Base-by-base conservation (phyloP, 1,140 invertebrate genomes). In the Sinonovacula constricta region DNA sequence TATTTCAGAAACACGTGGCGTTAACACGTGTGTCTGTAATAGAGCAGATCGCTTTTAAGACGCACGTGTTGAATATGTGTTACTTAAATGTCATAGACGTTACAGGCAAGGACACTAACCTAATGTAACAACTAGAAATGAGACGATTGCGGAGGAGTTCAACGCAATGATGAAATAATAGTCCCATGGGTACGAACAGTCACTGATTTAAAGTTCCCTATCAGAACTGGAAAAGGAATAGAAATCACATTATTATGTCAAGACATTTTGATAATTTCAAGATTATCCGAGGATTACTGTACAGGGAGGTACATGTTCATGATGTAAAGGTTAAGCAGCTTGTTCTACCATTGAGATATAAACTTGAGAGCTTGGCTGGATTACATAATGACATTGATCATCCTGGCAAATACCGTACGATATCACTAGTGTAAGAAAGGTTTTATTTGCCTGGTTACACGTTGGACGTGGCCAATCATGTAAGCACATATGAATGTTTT, bases 381-480 rank as follows among this genome's bases (percentile, higher is more conserved):
- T 33, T 71, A 10, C 68, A 71, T 36, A 36, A 71, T 57, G 53
- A 71, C n/a, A n/a, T n/a, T n/a, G n/a, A 56, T 36, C 68, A 71
- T 39, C 68, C 68, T 39, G 54, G 34, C 14, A 15, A 66, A 22
- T 18, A 57, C 10, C 7, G 54, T 22, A 57, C 54, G 10, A 12
- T 22, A 14, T 57, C 54, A 12, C 24, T 57, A 57, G 54, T 57
- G 10, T 26, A 26, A 57, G 54, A 57, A 57, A 10, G 54, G 10
- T 57, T 57, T 57, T 57, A 57, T 57, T n/a, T 18, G 54, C 54
- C 54, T 57, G 54, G 54, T 12, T 49, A 49, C 45, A 49, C 54
- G 10, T 12, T 26, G 10, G 54, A 57, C 7, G 24, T 57, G 10
- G 54, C 18, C 10, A 57, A 57, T 14, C n/a, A n/a, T n/a, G n/a